These are phyloP conservation scores for Rhodeus uyekii DNA, from an alignment of 2,797 vertebrate species.

Conservation along the genomic window DNA sequence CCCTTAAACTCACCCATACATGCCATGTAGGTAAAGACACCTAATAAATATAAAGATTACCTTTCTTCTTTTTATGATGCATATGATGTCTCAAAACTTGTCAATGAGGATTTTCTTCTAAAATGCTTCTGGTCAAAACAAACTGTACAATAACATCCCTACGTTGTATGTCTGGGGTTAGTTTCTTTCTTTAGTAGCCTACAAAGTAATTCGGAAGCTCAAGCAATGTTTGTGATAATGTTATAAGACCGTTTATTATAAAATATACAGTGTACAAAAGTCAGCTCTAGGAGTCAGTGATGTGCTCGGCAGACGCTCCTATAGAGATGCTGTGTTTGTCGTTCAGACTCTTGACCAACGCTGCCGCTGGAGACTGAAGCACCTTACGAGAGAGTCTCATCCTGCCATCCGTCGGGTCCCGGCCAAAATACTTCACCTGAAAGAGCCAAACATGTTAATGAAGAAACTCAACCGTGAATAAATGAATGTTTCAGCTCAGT, in stretches of 20 bases:
- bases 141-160: neutral
- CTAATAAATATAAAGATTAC: too few species aligned
- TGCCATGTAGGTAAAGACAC: too few species aligned
- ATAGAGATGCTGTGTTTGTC: slow-evolving; percentile 89
- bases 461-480: neutral
- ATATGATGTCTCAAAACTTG: too few species aligned
- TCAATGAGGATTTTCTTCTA: too few species aligned
- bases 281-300: neutral
- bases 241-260: neutral
- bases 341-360: slow-evolving; percentile 81
- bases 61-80: too few species aligned
- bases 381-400: slow-evolving; percentile 97
- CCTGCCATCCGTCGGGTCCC: slow-evolving; percentile 94
- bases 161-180: neutral
- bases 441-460: neutral
- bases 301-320: slow-evolving; percentile 61
- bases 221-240: neutral
- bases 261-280: neutral
- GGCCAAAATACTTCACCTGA: slow-evolving; percentile 97
- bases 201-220: neutral
- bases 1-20: too few species aligned
- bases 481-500: rapidly evolving
- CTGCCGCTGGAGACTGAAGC: slow-evolving; percentile 85
- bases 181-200: too few species aligned
- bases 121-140: too few species aligned